A percentile compares a stretch with the other conserved stretches of the same genome.
phyloP scores from a whole-genome alignment of 1,140 invertebrate species.

The Anadara kagoshimensis region DNA sequence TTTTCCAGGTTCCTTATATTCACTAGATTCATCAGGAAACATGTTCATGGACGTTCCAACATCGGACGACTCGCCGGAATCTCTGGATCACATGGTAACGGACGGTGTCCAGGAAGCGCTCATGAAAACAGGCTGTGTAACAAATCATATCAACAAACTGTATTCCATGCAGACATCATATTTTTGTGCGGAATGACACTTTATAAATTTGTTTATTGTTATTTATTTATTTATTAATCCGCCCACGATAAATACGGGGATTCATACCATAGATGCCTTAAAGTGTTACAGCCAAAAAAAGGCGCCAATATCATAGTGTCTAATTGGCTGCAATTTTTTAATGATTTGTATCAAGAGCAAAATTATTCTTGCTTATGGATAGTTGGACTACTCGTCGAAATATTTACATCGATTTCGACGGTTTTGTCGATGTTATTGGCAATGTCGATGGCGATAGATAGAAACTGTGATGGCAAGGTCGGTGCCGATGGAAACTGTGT shows the following conservation, averaged over 20 bases:
- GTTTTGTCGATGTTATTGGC: too few relatives aligned
- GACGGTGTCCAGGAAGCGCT: slow-evolving; percentile 16
- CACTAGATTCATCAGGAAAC: slow-evolving; percentile 28
- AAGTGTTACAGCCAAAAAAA: too few relatives aligned
- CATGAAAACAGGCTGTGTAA: slow-evolving; percentile 29
- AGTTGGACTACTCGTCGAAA: too few relatives aligned
- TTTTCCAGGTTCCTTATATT: slow-evolving; percentile 37
- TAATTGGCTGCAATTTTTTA: too few relatives aligned
- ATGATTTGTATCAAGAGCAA: too few relatives aligned
- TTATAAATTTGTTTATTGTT: background rate
- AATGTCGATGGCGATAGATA: too few relatives aligned
- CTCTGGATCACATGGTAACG: slow-evolving; percentile 21
- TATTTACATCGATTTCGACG: too few relatives aligned
- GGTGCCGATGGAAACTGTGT: too few relatives aligned
- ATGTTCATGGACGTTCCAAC: slow-evolving; percentile 41
- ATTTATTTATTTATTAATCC: slow-evolving; percentile 1
- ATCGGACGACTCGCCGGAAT: slow-evolving; percentile 38
- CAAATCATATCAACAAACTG: slow-evolving; percentile 96
- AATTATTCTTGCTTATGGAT: too few relatives aligned
- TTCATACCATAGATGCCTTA: too few relatives aligned
- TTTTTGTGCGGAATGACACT: slow-evolving; percentile 52
- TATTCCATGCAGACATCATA: slow-evolving; percentile 87
- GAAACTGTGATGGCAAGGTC: too few relatives aligned
- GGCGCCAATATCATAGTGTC: too few relatives aligned
- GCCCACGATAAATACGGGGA: background rate